phyloP scores from a whole-genome alignment of 2,888 invertebrate species.

The Phytoseiulus persimilis region DNA sequence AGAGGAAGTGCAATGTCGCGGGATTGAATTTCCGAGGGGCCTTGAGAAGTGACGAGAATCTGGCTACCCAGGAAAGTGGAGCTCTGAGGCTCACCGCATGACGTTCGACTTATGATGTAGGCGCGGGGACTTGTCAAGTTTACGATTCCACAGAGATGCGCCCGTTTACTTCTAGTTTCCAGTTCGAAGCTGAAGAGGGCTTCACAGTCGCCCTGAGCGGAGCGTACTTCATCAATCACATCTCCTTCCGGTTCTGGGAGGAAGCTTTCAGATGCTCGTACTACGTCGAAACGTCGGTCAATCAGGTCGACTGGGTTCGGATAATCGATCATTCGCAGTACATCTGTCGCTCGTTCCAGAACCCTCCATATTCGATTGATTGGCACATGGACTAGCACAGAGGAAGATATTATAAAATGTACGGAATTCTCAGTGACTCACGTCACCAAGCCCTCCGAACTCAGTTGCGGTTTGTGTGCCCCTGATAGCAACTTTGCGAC shows the following conservation, averaged over 20 bases:
- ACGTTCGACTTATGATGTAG: constrained; percentile 78
- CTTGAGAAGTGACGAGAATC: constrained; percentile 73
- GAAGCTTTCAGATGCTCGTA: constrained; percentile 77
- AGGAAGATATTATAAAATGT: neutral
- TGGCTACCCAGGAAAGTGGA: constrained; percentile 69
- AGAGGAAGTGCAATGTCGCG: constrained; percentile 67
- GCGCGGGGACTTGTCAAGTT: constrained; percentile 46
- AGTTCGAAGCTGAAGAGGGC: constrained; percentile 52
- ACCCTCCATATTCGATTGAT: constrained; percentile 65
- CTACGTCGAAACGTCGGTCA: constrained; percentile 75
- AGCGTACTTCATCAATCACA: constrained; percentile 82
- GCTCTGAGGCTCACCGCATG: constrained; percentile 83
- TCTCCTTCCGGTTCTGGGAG: constrained; percentile 88
- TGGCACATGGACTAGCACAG: neutral
- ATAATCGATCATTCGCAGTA: constrained; percentile 84
- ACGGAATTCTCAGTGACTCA: neutral
- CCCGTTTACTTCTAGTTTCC: constrained; percentile 72
- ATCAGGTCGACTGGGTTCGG: constrained; percentile 86
- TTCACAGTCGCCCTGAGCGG: constrained; percentile 72
- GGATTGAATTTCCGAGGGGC: constrained; percentile 72
- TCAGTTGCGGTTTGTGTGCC: constrained; percentile 52
- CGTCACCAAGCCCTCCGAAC: neutral
- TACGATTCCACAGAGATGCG: constrained; percentile 92
- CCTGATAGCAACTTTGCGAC: constrained; percentile 87
- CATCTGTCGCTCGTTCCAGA: constrained; percentile 93